Base-by-base conservation (phyloP, 2,888 invertebrate species). In the Onthophagus sagittarius region DNA sequence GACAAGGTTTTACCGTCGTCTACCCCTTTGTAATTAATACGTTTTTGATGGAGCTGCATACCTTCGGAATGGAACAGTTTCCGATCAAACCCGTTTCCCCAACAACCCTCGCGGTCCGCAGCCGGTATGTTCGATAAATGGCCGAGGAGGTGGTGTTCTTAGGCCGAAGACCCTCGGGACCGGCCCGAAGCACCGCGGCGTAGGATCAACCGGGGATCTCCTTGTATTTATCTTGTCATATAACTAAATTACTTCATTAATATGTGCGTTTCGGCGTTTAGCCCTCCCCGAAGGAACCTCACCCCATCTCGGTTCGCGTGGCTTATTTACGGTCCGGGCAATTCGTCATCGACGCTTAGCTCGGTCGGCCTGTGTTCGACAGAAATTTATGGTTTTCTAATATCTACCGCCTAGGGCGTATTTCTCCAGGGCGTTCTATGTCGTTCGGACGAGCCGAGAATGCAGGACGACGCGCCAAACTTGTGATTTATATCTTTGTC, bases 161-260 rank as follows among this genome's bases (percentile, higher is more conserved):
- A 81, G 82, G 79, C 84, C 83, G 80, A 82, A 81, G 78, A 80
- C 83, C 83, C 82, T 82, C 74, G 76, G 83, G 82, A 84, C 77
- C 75, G 73, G 70, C 75, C 78, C 77, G 80, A 76, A 76, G 75
- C 80, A 81, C 81, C 80, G 81, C 81, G 78, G 32, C 67, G 23
- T 6, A 67, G 83, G 82, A 82, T 83, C 82, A 83, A 83, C 83
- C 82, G 81, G 79, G 82, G 83, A 83, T 83, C 82, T 83, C 83
- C 81, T 81, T 81, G 83, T 84, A 84, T 84, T 84, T 84, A 84
- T 83, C 84, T 84, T 84, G 84, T 84, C 84, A 84, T 84, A 84
- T 83, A 84, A 84, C 83, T 83, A 84, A 84, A 84, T 84, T 84
- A 84, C 76, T 80, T 80, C 80, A 79, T 79, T 80, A 80, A 80